Percentiles rank a stretch among this genome's conserved stretches.
These are phyloP conservation scores for Protonibea diacanthus DNA, from an alignment of 2,797 vertebrate genomes.

Conservation along the genomic window DNA sequence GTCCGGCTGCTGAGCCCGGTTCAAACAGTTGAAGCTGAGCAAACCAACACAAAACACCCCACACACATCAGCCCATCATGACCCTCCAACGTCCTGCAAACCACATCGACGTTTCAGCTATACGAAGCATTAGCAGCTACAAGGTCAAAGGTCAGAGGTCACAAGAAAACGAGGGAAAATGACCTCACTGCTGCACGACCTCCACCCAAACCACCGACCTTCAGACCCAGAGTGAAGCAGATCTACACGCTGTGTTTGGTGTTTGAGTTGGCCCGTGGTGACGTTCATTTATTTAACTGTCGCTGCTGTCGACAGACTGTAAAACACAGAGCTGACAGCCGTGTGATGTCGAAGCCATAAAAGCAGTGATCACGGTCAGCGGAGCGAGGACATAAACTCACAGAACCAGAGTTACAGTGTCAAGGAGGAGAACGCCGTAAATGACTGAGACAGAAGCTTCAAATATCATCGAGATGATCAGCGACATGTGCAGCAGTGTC, in stretches of 20 bases:
- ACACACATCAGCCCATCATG: no score
- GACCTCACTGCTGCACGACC: neutral
- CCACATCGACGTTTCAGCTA: no score
- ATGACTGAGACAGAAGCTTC: neutral
- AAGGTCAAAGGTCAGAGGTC: neutral
- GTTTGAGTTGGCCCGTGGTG: neutral
- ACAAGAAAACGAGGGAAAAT: neutral
- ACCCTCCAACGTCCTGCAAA: no score
- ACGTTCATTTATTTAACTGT: neutral
- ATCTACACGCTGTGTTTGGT: neutral
- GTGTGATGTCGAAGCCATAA: neutral
- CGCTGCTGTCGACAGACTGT: neutral
- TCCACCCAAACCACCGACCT: neutral
- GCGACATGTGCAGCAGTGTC: no score
- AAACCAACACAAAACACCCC: no score
- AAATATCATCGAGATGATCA: no score
- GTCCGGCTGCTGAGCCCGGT: no score
- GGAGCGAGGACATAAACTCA: neutral
- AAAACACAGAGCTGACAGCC: neutral
- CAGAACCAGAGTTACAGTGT: neutral
- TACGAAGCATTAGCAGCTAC: neutral
- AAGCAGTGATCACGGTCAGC: neutral
- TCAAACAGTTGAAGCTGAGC: no score
- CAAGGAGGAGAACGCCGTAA: accelerated
- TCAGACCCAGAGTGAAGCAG: neutral